Evolutionary conservation across 2,797 vertebrate species (phyloP).

Genomic region (Margarornis squamiger): DNA sequence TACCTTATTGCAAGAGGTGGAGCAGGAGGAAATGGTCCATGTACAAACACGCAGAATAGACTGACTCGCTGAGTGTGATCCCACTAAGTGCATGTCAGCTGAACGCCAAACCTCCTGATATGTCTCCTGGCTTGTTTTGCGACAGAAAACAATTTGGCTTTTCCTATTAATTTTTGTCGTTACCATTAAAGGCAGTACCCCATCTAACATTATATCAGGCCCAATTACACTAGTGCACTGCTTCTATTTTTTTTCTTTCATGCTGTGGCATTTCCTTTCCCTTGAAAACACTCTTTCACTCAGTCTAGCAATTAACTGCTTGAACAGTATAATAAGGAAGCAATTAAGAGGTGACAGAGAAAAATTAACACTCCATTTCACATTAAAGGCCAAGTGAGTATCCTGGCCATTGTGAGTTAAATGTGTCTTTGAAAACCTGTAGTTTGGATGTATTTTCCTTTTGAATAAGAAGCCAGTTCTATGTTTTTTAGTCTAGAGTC

Average conservation of each 20-base stretch:
- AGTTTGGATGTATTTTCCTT: slow-evolving; percentile 81
- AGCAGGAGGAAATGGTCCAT: not conserved
- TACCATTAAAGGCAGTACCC: slow-evolving; percentile 73
- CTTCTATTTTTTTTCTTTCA: slow-evolving; percentile 78
- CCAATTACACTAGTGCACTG: slow-evolving; percentile 74
- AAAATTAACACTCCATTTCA: slow-evolving; percentile 86
- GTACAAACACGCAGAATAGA: not conserved
- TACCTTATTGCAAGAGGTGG: not conserved
- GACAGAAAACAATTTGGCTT: slow-evolving; percentile 69
- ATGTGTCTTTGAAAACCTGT: slow-evolving; percentile 81
- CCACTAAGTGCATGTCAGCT: not conserved
- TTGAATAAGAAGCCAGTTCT: slow-evolving; percentile 77
- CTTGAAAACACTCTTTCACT: slow-evolving; percentile 83
- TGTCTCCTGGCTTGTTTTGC: slow-evolving; percentile 7
- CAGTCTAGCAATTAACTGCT: slow-evolving; percentile 86
- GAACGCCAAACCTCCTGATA: not conserved
- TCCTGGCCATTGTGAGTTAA: slow-evolving; percentile 82
- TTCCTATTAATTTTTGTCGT: slow-evolving; percentile 75
- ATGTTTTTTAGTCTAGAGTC: slow-evolving; percentile 77
- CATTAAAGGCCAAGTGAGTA: slow-evolving; percentile 86
- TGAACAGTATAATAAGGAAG: slow-evolving; percentile 87
- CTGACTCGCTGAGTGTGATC: not conserved
- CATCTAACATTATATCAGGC: slow-evolving; percentile 73
- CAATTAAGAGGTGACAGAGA: slow-evolving; percentile 86
- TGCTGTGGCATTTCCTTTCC: slow-evolving; percentile 83